Base-by-base conservation (phyloP, 2,888 invertebrate species). In the Osmoderma eremita region DNA sequence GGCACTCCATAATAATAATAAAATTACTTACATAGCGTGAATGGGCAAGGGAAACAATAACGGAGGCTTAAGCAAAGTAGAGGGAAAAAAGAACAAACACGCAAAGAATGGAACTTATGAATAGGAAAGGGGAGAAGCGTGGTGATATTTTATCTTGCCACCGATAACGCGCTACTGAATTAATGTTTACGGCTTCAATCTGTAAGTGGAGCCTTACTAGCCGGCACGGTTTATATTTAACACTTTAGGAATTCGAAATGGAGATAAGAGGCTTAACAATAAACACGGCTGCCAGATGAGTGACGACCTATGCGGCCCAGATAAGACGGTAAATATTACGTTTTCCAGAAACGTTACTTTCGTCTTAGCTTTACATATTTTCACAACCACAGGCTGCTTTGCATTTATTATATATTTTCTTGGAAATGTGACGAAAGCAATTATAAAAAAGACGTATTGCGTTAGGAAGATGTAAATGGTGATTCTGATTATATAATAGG, bases 151-250 rank as follows among this genome's bases (percentile, higher is more conserved):
- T 22, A 42, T 58, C 24, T 42, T 13, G 58, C 42, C 24, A 42
- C 42, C 58, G 41, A 58, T 42, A 58, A 54, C 41, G 58, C 13
- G 58, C 58, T 42, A 42, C 58, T 42, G 58, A 58, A 58, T 58
- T 42, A 58, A 58, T 42, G 58, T 58, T 58, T 58, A 58, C 18
- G 58, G 15, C 58, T 42, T 42, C 15, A 45, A 45, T 58, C 24
- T 42, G 13, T 13, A 58, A 58, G 42, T 58, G n/a, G 36, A 53
- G 36, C n/a, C n/a, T n/a, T n/a, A 53, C 12, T 30, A 53, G 15
- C 38, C 17, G 53, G 36, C 24, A 39, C 18, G 18, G 53, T 53
- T 53, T 53, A 53, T 53, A 53, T 53, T 53, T 53, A 53, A 53
- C 53, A 53, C 53, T 53, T 53, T 39, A 53, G 38, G 53, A 38